A percentile compares a stretch with the other conserved stretches of the same genome.
phyloP scores from a whole-genome alignment of 2,113 vertebrate species.

The Clupea harengus region DNA sequence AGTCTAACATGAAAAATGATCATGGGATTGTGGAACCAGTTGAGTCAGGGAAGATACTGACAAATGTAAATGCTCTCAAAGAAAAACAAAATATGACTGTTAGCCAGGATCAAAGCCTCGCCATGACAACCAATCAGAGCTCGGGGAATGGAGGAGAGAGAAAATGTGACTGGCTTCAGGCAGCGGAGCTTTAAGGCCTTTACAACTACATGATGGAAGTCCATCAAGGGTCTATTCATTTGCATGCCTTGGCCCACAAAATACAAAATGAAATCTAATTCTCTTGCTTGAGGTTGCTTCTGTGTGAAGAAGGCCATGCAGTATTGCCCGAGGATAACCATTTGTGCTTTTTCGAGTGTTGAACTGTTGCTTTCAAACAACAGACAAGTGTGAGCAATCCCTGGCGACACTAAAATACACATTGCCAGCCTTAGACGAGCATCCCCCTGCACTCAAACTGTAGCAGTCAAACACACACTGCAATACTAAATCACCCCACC shows the following conservation, averaged over 20 bases:
- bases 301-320: not conserved
- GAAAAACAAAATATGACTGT: constrained; percentile 21
- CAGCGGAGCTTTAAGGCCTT: not conserved
- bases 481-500: not conserved
- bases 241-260: not conserved
- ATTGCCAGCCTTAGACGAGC: not conserved
- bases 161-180: constrained; percentile 1
- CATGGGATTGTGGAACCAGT: not conserved
- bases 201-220: not conserved
- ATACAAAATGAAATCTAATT: not conserved
- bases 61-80: constrained; percentile 22
- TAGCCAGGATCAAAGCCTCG: constrained; percentile 22
- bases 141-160: not conserved
- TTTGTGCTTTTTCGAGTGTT: not conserved
- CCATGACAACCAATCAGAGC: constrained; percentile 10
- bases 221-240: not conserved
- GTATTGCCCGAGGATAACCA: not conserved
- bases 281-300: not conserved
- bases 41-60: constrained; percentile 4
- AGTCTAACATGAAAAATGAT: constrained; percentile 37
- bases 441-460: not conserved
- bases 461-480: no score
- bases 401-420: not conserved
- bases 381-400: not conserved
- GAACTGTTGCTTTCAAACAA: not conserved